These are phyloP conservation scores for Mungos mungo DNA, from an alignment of 2,113 vertebrate genomes.

Conservation along the genomic window DNA sequence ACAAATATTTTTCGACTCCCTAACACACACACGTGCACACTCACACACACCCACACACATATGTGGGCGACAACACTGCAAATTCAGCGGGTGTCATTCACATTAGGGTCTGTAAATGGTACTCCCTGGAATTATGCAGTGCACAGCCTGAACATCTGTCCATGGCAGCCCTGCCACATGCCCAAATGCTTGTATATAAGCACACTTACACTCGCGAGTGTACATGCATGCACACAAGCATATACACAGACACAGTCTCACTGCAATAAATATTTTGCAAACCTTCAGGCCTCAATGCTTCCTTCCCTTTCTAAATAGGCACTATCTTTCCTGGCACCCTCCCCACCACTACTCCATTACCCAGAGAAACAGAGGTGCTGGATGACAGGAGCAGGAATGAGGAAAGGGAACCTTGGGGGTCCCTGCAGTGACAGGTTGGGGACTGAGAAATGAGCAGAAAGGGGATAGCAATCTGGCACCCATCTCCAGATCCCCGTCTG, in stretches of 20 bases:
- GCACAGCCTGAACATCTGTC: conserved; percentile 8
- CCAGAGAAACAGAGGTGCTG: not conserved
- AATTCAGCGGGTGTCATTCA: conserved; percentile 23
- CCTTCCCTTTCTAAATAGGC: not conserved
- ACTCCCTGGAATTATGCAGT: not conserved
- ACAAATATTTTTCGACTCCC: not conserved
- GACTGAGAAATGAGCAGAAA: not conserved
- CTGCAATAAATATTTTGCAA: not conserved
- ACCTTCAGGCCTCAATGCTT: not conserved
- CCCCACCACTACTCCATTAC: not conserved
- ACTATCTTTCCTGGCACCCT: not conserved
- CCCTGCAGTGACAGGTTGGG: not conserved
- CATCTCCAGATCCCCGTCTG: not conserved
- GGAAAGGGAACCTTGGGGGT: not conserved
- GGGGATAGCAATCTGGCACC: not conserved
- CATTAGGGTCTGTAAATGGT: not conserved
- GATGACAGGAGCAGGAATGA: not conserved
- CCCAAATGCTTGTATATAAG: not conserved
- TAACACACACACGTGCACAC: not conserved
- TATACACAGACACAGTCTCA: not conserved
- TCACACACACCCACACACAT: not conserved
- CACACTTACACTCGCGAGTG: not conserved
- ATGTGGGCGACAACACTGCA: not conserved
- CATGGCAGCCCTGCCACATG: not conserved
- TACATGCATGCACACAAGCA: not conserved